Evolutionary conservation across 2,113 vertebrate species (phyloP), one percentile per base, ranked within the genome.

Genomic region (Seriola dumerili): DNA sequence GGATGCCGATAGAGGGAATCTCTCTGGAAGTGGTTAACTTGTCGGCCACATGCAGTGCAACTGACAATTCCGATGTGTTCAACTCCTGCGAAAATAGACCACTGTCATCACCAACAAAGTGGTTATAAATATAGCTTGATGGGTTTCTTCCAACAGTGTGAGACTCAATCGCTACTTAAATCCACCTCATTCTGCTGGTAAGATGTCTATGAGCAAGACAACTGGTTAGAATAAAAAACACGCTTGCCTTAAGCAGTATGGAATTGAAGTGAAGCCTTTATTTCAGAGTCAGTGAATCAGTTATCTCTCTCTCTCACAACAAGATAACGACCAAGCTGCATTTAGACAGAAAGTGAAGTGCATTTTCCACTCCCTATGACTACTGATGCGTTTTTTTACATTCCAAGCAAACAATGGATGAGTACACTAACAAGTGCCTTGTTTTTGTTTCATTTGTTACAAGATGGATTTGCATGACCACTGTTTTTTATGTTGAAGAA

Each of bases 11-110:
- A 98, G 86, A 99, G 95, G 5, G 97, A 97, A 94, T 99, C 97
- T 91, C 96, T 99, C 77, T 97, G 97, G 95, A 98, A 99, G 94
- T 99, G 98, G 94, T 99, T 99, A 74, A 99, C 98, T 88, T 99
- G 98, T 70, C 97, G 96, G 81, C 98, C 98, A 93, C 98, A 99
- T 46, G 98, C 97, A 67, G 98, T 99, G 88, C 98, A 99, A 94
- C 95, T 97, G 70, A 99, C 97, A 91, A 99, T 98, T 84, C 96
- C 97, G 17, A 97, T 94, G 81, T 97, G 96, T 91, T 96, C 97
- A 88, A 95, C 97, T 96, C 93, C 92, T 95, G 54, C 12, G 36
- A 88, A 84, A 76, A 19, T 11, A 85, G 16, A 90, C 2, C 21
- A 63, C 8, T 11, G n/a, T 79, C 21, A 81, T 85, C 78, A 82